Base-by-base conservation (phyloP, 2,113 vertebrate genomes). In the Otis tarda region DNA sequence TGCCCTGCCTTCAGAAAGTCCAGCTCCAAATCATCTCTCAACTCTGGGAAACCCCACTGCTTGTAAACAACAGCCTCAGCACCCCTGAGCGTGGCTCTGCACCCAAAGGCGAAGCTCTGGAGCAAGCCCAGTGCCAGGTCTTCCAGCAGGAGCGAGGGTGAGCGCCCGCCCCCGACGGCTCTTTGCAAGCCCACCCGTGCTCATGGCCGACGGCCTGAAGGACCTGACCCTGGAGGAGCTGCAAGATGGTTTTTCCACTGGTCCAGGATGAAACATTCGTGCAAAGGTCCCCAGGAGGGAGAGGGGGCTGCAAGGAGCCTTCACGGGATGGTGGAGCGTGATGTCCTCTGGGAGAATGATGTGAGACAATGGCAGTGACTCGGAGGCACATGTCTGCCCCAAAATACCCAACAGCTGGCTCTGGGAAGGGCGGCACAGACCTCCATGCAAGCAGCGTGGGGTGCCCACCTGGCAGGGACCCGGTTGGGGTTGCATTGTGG, bases 21-120 rank as follows among this genome's bases (percentile, higher is more conserved):
- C 93, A 90, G 41, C 71, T 90, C 84, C 95, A 91, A 65, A 90
- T 91, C 92, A 95, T 87, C 55, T 89, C 92, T 93, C 37, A 37
- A 35, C 89, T 37, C 35, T 47, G 92, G 94, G 83, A 91, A 96
- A 94, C 64, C 64, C 95, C 93, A 90, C n/a, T 55, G 70, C 63
- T 41, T 43, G 12, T 92, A 90, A 90, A 89, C 91, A 97, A 33
- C 75, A 55, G 37, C 71, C 87, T 61, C 78, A 63, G 39, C 78
- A 56, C n/a, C 18, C 5, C 49, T 0, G 15, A 65, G 35, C 0
- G 4, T 55, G 52, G 30, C 78, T 83, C 45, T 87, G 56, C 30
- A 47, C 39, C 20, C 1, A 0, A 41, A 50, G 75, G 53, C 1
- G 6, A 9, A 67, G 75, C 47, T 56, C 68, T 89, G 80, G 50